Evolutionary conservation across 2,888 invertebrate genomes (phyloP), one percentile per base, ranked within the genome.

Genomic region (Drosophila barbarae): DNA sequence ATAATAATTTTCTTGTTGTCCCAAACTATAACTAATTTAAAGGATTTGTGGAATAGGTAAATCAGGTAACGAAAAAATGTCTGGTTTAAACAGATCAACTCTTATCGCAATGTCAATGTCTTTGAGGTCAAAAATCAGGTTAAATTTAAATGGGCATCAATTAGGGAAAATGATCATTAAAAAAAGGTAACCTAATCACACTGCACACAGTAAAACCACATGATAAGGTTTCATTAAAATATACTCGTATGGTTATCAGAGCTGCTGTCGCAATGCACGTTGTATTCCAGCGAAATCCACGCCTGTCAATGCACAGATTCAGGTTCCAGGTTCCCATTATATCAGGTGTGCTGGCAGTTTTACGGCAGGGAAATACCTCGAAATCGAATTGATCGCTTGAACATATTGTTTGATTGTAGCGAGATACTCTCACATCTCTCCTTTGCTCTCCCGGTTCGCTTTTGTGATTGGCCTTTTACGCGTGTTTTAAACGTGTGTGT

Each of bases 361-460:
- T 41, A 58, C 23, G 34, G 34, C 50, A 50, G 50, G 50, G 42
- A 32, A 59, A 61, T 59, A 42, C 42, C 50, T 50, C 28, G 21
- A 13, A 49, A 58, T 23, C 26, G 49, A 41, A 49, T 15, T 36
- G 41, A 42, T 61, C 58, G 54, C 23, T 42, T 46, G 30, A 46
- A 28, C 21, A 15, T 30, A 28, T 36, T 30, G 36, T 55, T 28
- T 54, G 35, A 12, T 54, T 58, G 54, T 21, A 35, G 35, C 28
- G 32, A 47, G 38, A 41, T 34, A 26, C 13, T 26, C 18, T 41
- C 34, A 28, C 28, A 47, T 13, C 34, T 58, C 39, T 9, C 5
- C 13, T 18, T 5, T 12, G 52, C 36, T 53, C 34, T 41, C 57
- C 15, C 30, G 15, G 12, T 15, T 28, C 34, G 18, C 23, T 28